phyloP scores from a whole-genome alignment of 2,113 vertebrate species.

The Carlito syrichta region DNA sequence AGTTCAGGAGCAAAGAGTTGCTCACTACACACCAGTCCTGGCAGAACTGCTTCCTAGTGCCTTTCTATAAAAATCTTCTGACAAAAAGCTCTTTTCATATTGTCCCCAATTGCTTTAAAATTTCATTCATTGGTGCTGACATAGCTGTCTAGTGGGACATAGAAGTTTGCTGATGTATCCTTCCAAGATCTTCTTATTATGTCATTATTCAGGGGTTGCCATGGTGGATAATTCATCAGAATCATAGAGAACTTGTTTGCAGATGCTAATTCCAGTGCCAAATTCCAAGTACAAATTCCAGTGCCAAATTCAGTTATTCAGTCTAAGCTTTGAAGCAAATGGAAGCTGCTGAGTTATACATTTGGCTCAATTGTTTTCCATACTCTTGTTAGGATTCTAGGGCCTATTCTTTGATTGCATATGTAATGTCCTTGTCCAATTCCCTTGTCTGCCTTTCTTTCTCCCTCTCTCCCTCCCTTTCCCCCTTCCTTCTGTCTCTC shows the following conservation, averaged over 20 bases:
- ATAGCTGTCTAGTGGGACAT: too few relatives aligned
- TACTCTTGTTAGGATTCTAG: neutral
- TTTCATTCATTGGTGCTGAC: too few relatives aligned
- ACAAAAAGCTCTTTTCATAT: too few relatives aligned
- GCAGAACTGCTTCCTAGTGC: neutral
- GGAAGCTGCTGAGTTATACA: neutral
- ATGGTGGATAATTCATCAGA: too few relatives aligned
- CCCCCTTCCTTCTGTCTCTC: neutral
- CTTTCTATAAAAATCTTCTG: neutral
- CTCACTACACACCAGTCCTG: neutral
- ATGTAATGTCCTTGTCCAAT: neutral
- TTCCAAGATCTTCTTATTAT: too few relatives aligned
- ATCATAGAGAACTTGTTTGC: too few relatives aligned
- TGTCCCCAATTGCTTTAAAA: too few relatives aligned
- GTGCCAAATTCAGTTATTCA: neutral
- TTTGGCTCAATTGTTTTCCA: neutral
- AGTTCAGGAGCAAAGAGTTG: neutral
- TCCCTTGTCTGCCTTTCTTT: neutral
- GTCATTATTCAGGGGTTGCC: too few relatives aligned
- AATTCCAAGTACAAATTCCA: too few relatives aligned
- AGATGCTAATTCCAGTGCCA: too few relatives aligned
- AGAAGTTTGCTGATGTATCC: too few relatives aligned
- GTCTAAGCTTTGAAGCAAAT: neutral
- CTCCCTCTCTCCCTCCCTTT: fast-evolving
- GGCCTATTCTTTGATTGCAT: neutral